Base-by-base conservation (phyloP, 2,113 vertebrate genomes). In the Corythoichthys intestinalis region DNA sequence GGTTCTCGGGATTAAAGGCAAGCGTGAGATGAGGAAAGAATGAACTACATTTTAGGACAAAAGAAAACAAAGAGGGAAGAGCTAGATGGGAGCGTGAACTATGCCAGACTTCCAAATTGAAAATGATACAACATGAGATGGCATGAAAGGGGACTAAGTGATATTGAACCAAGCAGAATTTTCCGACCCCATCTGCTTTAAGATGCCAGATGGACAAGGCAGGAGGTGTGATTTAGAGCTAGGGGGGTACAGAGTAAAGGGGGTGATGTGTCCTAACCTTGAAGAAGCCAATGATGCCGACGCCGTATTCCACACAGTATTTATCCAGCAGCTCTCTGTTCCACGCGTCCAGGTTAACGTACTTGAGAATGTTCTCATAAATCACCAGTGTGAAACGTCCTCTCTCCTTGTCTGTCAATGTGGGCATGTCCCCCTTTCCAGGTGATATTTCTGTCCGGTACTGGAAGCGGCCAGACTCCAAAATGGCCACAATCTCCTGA, bases 311-410 rank as follows among this genome's bases (percentile, higher is more conserved):
- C 88, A 98, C 95, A 0, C 97, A 99, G 91, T 99, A 99, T 71
- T 98, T 98, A 91, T 99, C 97, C 87, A 99, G 92, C 75, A 99
- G 93, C 86, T 99, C 96, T n/a, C 96, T 90, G 87, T 99, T 99
- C 96, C 96, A 98, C 77, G 96, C 96, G 0, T 99, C 97, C 92
- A 99, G 87, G 89, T 98, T 98, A 61, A 98, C 97, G 0, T 99
- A 98, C 84, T 98, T 98, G 71, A 98, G 93, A 86, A 99, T 95
- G 90, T 99, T 99, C 90, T 99, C 97, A 0, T 98, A 99, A 81
- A 99, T 94, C 83, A 99, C 94, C 69, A 98, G 94, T 0, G 94
- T 92, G 44, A 99, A 98, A 67, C 95, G 95, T 9, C 96, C 96
- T 0, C 95, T 90, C 84, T 97, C 96, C 80, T 95, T 95, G 87